These are phyloP conservation scores for Galagoides demidoff DNA, from an alignment of 2,797 vertebrate genomes.

Conservation along the genomic window DNA sequence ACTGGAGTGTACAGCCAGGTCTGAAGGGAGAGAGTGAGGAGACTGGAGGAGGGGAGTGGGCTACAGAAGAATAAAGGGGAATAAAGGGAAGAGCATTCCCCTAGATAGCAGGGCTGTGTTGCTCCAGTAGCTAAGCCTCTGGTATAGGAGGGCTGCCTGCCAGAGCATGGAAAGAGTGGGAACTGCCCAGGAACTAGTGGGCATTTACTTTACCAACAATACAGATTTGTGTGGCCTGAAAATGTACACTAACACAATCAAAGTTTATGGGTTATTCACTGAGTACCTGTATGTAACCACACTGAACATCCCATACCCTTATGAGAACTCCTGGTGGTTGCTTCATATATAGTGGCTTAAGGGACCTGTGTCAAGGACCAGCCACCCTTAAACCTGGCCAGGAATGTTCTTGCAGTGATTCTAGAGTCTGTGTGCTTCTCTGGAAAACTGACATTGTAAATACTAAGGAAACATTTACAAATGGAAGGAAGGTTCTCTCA, in stretches of 20 bases:
- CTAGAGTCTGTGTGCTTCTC: background rate
- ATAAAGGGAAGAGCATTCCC: background rate
- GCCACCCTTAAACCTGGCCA: background rate
- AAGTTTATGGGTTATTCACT: background rate
- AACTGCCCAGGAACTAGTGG: background rate
- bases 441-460: constrained; percentile 6
- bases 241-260: background rate
- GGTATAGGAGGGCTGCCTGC: background rate
- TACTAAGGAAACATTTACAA: background rate
- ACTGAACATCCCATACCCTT: background rate
- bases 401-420: background rate
- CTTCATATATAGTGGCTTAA: background rate
- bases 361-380: background rate
- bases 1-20: background rate
- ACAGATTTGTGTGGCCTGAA: background rate
- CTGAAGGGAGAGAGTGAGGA: background rate
- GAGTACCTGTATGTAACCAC: background rate
- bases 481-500: background rate
- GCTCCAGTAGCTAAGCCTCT: background rate
- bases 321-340: background rate
- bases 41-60: background rate
- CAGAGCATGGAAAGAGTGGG: background rate
- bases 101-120: background rate
- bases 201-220: background rate
- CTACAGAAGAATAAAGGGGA: background rate